Conservation (phyloP, 2,888 invertebrate species). For the Druceiella hillmani region DNA sequence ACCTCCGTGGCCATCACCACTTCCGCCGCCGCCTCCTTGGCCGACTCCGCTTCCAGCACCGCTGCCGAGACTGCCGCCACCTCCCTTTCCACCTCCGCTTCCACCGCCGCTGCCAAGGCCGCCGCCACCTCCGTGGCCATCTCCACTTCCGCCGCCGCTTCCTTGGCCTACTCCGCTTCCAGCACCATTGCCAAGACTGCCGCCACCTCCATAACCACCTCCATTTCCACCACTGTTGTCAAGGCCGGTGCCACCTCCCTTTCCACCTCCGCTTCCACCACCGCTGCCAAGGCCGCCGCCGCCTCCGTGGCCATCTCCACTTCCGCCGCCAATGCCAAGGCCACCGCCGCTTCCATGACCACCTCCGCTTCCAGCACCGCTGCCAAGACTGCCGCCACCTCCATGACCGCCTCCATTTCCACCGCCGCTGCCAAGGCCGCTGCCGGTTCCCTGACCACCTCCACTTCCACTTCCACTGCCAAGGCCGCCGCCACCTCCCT, state of each 20-base stretch:
- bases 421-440: background rate
- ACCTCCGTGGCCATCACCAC: conserved; percentile 19
- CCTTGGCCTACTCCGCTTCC: conserved; percentile 13
- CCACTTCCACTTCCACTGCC: conserved; percentile 27
- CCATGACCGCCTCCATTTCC: conserved; percentile 10
- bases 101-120: conserved; percentile 23
- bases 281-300: conserved; percentile 14
- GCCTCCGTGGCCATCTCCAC: conserved; percentile 9
- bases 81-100: conserved; percentile 17
- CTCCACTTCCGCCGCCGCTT: conserved; percentile 17
- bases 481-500: conserved; percentile 24
- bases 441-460: conserved; percentile 13
- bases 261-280: conserved; percentile 10
- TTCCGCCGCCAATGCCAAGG: conserved; percentile 11
- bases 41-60: conserved; percentile 24
- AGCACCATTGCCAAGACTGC: conserved; percentile 16
- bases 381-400: conserved; percentile 27
- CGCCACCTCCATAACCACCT: conserved; percentile 13
- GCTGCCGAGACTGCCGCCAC: conserved; percentile 11
- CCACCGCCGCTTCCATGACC: conserved; percentile 1
- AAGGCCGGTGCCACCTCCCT: conserved; percentile 11
- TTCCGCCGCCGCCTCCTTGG: conserved; percentile 12
- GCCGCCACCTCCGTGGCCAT: conserved; percentile 4
- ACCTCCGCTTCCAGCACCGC: conserved; percentile 29
- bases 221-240: conserved; percentile 21